phyloP scores from a whole-genome alignment of 2,888 invertebrate genomes.

The Gandaritis pyraliata region DNA sequence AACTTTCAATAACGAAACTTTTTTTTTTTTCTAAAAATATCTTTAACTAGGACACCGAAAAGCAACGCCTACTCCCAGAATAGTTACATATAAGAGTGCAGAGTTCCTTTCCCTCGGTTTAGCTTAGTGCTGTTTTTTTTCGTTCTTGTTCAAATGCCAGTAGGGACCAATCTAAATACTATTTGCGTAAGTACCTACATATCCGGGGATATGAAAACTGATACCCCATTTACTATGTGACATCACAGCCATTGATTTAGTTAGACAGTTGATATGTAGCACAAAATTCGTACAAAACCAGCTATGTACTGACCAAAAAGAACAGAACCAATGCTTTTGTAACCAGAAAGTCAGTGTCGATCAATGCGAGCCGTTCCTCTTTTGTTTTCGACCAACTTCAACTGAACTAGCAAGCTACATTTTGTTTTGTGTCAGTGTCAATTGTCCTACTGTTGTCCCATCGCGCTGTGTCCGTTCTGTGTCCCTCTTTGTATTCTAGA shows the following conservation, averaged over 20 bases:
- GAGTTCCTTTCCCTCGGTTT: background rate
- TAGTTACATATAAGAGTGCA: background rate
- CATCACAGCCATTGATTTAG: background rate
- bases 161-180: too few relatives aligned
- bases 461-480: constrained; percentile 36
- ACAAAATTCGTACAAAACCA: background rate
- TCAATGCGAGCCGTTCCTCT: constrained; percentile 31
- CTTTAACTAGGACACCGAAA: background rate
- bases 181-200: too few relatives aligned
- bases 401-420: constrained; percentile 38
- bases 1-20: background rate
- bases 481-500: constrained; percentile 29
- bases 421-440: constrained; percentile 62
- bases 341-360: constrained; percentile 34
- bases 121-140: background rate
- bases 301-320: constrained; percentile 14
- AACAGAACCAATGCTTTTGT: constrained; percentile 22
- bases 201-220: too few relatives aligned
- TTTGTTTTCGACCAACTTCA: constrained; percentile 37
- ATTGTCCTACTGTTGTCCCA: constrained; percentile 52
- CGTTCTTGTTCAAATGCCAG: background rate
- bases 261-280: background rate
- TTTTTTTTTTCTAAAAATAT: background rate
- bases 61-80: constrained; percentile 1
- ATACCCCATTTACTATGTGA: too few relatives aligned